A percentile compares a stretch with the other conserved stretches of the same genome.
These are phyloP conservation scores for Julus scandinavius DNA, from an alignment of 2,888 invertebrate species.

Conservation along the genomic window DNA sequence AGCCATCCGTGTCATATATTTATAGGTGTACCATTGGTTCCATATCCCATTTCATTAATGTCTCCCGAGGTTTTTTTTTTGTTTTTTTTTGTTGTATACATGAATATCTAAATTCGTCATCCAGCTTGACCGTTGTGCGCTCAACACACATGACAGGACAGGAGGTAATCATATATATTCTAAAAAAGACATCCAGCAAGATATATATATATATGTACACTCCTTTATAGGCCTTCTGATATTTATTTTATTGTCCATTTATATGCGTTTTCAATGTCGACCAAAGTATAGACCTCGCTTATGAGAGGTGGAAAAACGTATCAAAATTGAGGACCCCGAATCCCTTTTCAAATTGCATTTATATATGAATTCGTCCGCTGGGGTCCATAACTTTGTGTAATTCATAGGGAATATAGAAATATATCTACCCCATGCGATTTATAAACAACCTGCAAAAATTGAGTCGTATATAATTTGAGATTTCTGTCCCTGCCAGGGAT, in stretches of 20 bases:
- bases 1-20: constrained; percentile 7
- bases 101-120: not conserved
- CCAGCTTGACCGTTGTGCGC: not conserved
- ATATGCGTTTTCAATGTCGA: not conserved
- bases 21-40: not conserved
- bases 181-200: not conserved
- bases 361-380: constrained; percentile 12
- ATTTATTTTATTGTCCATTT: constrained; percentile 36
- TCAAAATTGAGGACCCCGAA: not conserved
- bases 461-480: constrained; percentile 18
- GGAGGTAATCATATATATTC: constrained; percentile 1
- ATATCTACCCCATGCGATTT: constrained; percentile 23
- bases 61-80: no score
- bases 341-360: constrained; percentile 24
- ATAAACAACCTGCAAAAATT: constrained; percentile 27
- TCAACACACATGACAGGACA: not conserved
- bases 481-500: constrained; percentile 37
- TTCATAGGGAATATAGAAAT: constrained; percentile 37
- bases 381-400: constrained; percentile 4
- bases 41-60: not conserved
- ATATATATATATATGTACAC: not conserved
- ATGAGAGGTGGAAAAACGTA: not conserved
- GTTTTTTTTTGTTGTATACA: not conserved
- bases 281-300: not conserved
- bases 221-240: not conserved